phyloP scores from a whole-genome alignment of 1,140 invertebrate genomes.

The Latrodectus geometricus region DNA sequence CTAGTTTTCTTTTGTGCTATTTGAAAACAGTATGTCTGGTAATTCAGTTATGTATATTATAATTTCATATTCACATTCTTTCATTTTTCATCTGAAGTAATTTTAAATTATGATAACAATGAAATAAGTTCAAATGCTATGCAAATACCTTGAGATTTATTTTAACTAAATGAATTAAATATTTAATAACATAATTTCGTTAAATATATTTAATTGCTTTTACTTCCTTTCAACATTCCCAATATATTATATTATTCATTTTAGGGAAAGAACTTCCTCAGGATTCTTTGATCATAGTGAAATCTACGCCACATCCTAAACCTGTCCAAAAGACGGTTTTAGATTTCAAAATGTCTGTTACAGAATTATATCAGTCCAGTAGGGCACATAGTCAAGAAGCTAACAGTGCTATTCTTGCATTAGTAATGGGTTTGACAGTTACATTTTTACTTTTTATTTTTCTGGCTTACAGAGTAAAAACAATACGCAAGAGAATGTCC shows the following conservation, averaged over 20 bases:
- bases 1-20: no score
- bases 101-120: no score
- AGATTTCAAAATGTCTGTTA: slow-evolving; percentile 56
- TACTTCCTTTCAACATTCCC: no score
- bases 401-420: slow-evolving; percentile 83
- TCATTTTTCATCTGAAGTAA: no score
- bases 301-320: slow-evolving; percentile 7
- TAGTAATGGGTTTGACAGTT: slow-evolving; percentile 80
- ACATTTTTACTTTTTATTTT: slow-evolving; percentile 80
- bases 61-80: no score
- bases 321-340: slow-evolving; percentile 28
- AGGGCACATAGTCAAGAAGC: slow-evolving; percentile 64
- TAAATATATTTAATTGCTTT: no score
- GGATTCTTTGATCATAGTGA: neutral
- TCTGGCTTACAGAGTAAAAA: slow-evolving; percentile 83
- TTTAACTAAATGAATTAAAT: no score
- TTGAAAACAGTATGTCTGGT: no score
- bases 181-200: no score
- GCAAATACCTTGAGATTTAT: no score
- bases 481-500: slow-evolving; percentile 79
- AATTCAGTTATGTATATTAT: no score
- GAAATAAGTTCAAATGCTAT: no score
- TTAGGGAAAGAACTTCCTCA: neutral
- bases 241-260: neutral
- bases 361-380: slow-evolving; percentile 60